phyloP scores from a whole-genome alignment of 1,140 invertebrate genomes.

The Calephelis nemesis region DNA sequence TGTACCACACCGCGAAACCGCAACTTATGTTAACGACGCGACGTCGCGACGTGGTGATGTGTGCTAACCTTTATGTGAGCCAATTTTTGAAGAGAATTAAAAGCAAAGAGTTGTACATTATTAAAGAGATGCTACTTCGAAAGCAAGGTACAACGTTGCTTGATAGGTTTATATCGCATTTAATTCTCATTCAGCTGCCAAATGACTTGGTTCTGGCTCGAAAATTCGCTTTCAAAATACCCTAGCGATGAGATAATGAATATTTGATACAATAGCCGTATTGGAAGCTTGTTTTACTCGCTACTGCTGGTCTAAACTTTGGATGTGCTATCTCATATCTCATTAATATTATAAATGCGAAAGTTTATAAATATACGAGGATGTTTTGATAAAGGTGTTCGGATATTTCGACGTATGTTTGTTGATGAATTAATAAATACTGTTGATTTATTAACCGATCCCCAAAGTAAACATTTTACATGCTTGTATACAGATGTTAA shows the following conservation, averaged over 20 bases:
- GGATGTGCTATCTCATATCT: conserved; percentile 27
- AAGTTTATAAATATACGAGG: no score
- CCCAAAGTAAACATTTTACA: no score
- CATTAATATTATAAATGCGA: neutral
- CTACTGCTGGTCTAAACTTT: conserved; percentile 15
- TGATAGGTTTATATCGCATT: conserved; percentile 39
- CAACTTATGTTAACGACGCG: no score
- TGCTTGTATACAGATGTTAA: no score
- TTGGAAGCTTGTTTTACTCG: conserved; percentile 42
- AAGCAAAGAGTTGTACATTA: neutral
- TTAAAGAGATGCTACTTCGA: neutral
- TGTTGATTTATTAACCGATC: no score
- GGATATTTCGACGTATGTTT: neutral
- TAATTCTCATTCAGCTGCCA: conserved; percentile 44
- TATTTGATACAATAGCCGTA: conserved; percentile 61
- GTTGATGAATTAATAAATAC: no score
- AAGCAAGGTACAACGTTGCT: conserved; percentile 28
- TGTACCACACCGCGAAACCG: no score
- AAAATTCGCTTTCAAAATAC: conserved; percentile 49
- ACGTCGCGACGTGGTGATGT: no score
- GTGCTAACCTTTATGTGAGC: no score
- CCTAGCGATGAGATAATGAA: conserved; percentile 63
- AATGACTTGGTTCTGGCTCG: conserved; percentile 44
- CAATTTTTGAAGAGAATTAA: no score
- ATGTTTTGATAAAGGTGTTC: neutral